These are phyloP conservation scores for Xiphophorus couchianus DNA, from an alignment of 2,113 vertebrate genomes.

Conservation along the genomic window DNA sequence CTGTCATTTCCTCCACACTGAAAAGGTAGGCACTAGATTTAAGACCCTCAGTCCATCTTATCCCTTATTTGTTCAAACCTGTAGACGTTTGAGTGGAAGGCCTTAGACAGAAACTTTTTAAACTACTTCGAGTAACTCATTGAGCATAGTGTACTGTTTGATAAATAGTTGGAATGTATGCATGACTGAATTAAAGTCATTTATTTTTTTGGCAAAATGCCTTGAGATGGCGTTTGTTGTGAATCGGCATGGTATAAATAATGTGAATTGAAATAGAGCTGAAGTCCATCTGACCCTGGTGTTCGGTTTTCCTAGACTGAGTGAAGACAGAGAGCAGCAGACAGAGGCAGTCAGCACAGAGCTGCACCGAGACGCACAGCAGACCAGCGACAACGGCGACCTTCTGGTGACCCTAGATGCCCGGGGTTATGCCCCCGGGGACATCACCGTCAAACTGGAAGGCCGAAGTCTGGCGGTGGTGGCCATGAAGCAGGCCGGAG, in stretches of 20 bases:
- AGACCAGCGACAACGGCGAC: constrained; percentile 33
- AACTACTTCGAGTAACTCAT: too few species aligned
- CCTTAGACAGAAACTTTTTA: too few species aligned
- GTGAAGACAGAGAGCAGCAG: constrained; percentile 27
- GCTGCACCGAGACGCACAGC: constrained; percentile 8
- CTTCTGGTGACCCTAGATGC: constrained; percentile 75
- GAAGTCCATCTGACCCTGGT: constrained; percentile 6
- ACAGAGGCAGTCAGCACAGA: constrained; percentile 27
- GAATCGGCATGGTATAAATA: too few species aligned
- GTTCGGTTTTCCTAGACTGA: constrained; percentile 30
- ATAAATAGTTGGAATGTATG: too few species aligned
- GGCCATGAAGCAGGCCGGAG: constrained; percentile 65
- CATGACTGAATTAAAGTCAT: too few species aligned
- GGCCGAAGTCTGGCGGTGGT: constrained; percentile 73
- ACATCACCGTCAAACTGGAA: constrained; percentile 78
- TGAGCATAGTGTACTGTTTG: too few species aligned
- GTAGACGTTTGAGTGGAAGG: not conserved
- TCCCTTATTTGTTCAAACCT: not conserved
- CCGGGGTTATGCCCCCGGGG: constrained; percentile 73
- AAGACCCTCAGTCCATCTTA: not conserved
- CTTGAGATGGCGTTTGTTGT: too few species aligned
- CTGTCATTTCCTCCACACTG: constrained; percentile 47
- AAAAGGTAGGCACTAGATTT: constrained; percentile 32
- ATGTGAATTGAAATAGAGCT: too few species aligned
- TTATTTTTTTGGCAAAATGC: too few species aligned